Base-by-base conservation (phyloP, 2,888 invertebrate species). In the Uloborus plumipes region DNA sequence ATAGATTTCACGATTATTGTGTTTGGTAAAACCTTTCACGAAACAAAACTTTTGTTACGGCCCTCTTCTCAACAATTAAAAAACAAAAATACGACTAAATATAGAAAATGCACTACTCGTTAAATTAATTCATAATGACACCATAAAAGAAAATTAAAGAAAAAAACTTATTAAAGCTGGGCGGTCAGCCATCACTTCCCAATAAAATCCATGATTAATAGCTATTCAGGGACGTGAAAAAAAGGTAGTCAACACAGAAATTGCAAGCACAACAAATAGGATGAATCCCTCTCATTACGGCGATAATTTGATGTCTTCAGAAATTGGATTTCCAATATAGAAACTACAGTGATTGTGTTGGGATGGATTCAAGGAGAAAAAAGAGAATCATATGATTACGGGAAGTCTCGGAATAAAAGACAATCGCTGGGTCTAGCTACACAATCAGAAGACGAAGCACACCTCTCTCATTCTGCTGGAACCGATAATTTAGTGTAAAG, bases 231-330 rank as follows among this genome's bases (percentile, higher is more conserved):
- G 55, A 65, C 16, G 51, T 64, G 47, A 31, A 26, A 53, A 64
- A 55, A n/a, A 66, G 70, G 20, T 51, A 61, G 62, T 51, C 39
- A 62, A 62, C 49, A 64, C 9, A 64, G 49, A 47, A 64, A 64
- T 18, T 64, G 39, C 39, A 39, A 13, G 64, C 22, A 47, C 49
- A 51, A 73, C 58, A 67, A 62, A 79, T 69, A 62, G 55, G 64
- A 74, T 80, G 74, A 80, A 80, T 80, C 80, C 39, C 64, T 58
- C 69, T 80, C 80, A 74, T 80, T 80, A 80, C 47, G n/a, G 62
- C 50, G 50, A 67, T 73, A 74, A 80, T 80, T 70, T 73, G 64
- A 64, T 70, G 74, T 49, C 55, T 26, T 51, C 7, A 62, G 70
- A 74, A 80, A 80, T 74, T 58, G 70, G 80, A 74, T 74, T 80